Percentiles rank a stretch among this genome's conserved stretches.
phyloP scores from a whole-genome alignment of 2,113 vertebrate genomes.

The Dinomys branickii region DNA sequence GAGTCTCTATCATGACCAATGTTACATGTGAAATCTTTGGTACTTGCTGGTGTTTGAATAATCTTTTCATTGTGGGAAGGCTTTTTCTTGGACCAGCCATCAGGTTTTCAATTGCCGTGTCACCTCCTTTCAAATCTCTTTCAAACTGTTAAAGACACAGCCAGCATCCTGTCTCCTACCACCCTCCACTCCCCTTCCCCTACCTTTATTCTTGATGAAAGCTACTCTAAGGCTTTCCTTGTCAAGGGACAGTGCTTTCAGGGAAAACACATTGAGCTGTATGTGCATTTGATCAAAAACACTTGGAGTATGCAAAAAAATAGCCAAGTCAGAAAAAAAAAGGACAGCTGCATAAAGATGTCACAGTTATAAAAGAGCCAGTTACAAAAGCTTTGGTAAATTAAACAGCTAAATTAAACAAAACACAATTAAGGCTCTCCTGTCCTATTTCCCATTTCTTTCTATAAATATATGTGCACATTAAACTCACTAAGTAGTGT shows the following conservation, averaged over 20 bases:
- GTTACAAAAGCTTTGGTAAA: background rate
- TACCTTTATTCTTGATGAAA: conserved; percentile 63
- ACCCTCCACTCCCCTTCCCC: background rate
- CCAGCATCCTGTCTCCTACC: background rate
- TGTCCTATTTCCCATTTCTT: background rate
- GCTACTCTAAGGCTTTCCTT: background rate
- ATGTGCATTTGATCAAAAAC: conserved; percentile 60
- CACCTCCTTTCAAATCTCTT: conserved; percentile 58
- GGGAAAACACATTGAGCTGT: background rate
- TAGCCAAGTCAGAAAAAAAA: conserved; percentile 47
- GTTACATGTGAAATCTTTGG: conserved; percentile 18
- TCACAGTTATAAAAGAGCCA: conserved; percentile 25
- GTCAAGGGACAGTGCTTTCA: conserved; percentile 39
- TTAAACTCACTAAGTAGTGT: conserved; percentile 41
- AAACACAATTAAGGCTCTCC: background rate
- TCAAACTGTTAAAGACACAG: background rate
- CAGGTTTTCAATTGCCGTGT: conserved; percentile 16
- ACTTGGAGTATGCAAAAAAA: conserved; percentile 61
- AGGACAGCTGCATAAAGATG: conserved; percentile 48
- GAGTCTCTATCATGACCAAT: background rate
- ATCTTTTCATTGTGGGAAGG: conserved; percentile 3
- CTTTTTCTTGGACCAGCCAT: background rate
- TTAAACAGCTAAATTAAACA: background rate
- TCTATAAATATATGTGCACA: background rate
- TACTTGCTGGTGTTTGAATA: conserved; percentile 39